Conservation (phyloP, 2,113 vertebrate species). For the Antechinus flavipes region DNA sequence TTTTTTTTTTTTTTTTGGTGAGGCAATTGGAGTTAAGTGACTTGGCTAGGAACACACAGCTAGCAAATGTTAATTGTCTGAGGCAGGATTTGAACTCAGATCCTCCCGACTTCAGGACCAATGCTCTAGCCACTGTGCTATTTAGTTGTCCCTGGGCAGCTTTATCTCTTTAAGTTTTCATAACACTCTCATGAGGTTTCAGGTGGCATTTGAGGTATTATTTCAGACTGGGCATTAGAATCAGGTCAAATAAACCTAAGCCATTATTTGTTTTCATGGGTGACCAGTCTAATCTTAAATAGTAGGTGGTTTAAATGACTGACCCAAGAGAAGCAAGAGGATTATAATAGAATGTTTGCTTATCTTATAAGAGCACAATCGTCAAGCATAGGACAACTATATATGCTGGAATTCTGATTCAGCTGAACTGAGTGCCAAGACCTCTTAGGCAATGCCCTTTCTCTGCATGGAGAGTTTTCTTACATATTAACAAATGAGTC, state of each 20-base stretch:
- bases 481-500: background rate
- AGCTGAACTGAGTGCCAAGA: background rate
- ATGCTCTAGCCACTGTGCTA: no score
- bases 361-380: background rate
- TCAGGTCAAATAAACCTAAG: background rate
- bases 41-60: no score
- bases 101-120: no score
- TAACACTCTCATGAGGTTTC: background rate
- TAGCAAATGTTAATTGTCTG: no score
- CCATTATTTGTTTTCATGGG: background rate
- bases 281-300: background rate
- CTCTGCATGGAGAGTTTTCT: background rate
- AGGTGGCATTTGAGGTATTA: background rate
- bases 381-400: background rate
- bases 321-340: background rate
- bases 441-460: background rate
- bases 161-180: background rate
- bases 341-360: background rate
- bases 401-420: background rate
- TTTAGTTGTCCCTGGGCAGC: no score
- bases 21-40: no score
- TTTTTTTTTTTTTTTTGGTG: no score
- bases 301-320: background rate
- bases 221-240: background rate
- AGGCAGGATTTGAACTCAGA: no score